A percentile compares a stretch with the other conserved stretches of the same genome.
phyloP scores from a whole-genome alignment of 2,797 vertebrate species.

The Sylvia borin region DNA sequence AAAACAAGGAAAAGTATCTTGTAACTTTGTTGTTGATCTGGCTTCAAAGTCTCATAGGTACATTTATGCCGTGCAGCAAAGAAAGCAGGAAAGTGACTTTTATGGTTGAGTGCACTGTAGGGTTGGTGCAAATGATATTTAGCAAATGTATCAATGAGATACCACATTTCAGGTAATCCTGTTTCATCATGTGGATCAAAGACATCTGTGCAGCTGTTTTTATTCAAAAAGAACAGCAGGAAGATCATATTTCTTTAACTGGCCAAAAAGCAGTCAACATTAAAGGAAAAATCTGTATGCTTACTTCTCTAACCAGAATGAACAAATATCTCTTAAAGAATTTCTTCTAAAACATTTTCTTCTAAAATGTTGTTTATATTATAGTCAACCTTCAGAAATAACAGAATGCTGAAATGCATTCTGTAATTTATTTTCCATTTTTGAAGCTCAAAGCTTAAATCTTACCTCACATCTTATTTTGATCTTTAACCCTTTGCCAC shows the following conservation, averaged over 20 bases:
- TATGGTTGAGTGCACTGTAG: background rate
- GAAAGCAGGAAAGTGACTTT: background rate
- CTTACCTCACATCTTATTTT: background rate
- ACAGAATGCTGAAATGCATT: background rate
- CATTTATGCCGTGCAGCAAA: background rate
- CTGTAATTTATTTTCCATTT: background rate
- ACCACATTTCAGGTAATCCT: background rate
- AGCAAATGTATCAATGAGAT: background rate
- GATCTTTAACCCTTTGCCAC: background rate
- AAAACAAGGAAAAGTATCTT: background rate
- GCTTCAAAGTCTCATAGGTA: background rate
- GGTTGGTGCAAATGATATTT: background rate
- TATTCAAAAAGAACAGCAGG: background rate
- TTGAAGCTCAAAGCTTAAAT: background rate
- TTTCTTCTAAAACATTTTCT: background rate
- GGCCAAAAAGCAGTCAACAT: background rate
- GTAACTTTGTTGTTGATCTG: background rate
- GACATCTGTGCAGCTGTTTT: background rate
- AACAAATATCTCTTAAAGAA: background rate
- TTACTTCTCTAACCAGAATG: background rate
- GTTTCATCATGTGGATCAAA: conserved; percentile 1
- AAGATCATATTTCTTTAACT: background rate
- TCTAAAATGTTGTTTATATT: background rate
- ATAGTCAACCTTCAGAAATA: background rate
- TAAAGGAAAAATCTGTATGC: background rate